A percentile compares a stretch with the other conserved stretches of the same genome.
Conservation (phyloP, 2,888 invertebrate genomes). For the Chironomus riparius region DNA sequence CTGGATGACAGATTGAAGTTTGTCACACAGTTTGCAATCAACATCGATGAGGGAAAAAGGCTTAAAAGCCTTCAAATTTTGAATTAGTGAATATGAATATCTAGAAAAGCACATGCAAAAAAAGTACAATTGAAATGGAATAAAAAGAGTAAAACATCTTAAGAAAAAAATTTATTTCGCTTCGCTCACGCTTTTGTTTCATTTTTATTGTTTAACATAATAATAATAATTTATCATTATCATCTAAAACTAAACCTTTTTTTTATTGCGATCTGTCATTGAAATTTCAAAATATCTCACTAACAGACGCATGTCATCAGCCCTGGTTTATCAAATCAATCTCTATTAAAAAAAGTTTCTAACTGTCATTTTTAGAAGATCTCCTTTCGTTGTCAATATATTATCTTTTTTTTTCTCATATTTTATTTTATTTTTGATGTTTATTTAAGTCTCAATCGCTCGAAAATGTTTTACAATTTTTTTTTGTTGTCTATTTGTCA, state of each 20-base stretch:
- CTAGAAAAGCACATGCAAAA: background rate
- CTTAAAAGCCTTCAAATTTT: too few species aligned
- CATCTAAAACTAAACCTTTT: conserved; percentile 18
- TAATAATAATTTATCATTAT: conserved; percentile 23
- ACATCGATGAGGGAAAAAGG: too few species aligned
- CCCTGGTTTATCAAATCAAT: conserved; percentile 19
- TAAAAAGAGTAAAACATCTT: background rate
- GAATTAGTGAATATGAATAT: too few species aligned
- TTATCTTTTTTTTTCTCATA: background rate
- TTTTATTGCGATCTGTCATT: conserved; percentile 7
- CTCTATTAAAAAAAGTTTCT: conserved; percentile 10
- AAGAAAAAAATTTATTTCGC: background rate
- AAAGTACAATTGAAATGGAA: background rate
- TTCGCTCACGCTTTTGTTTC: conserved; percentile 9
- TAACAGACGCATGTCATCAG: conserved; percentile 21
- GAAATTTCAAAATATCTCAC: background rate
- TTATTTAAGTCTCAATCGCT: conserved; percentile 1
- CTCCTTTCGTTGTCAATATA: conserved; percentile 16
- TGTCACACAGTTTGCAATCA: too few species aligned
- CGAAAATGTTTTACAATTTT: background rate
- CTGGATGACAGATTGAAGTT: too few species aligned
- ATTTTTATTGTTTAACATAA: conserved; percentile 21
- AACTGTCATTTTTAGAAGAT: conserved; percentile 12
- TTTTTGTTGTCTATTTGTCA: background rate
- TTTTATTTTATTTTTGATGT: background rate